A percentile compares a stretch with the other conserved stretches of the same genome.
These are phyloP conservation scores for Myripristis murdjan DNA, from an alignment of 2,797 vertebrate genomes.

Conservation along the genomic window DNA sequence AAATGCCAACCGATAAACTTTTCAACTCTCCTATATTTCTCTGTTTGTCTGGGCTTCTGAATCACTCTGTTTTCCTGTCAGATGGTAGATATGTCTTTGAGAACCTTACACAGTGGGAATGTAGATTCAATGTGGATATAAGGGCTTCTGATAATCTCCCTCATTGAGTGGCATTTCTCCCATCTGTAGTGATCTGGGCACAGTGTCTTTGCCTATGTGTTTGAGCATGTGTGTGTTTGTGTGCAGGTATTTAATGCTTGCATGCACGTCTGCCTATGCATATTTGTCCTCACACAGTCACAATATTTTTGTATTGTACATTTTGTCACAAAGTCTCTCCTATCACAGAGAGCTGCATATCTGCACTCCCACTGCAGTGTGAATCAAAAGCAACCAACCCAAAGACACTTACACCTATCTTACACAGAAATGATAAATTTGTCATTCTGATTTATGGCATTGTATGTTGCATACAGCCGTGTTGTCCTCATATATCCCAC, in stretches of 20 bases:
- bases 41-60: slow-evolving; percentile 1
- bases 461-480: not conserved
- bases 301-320: slow-evolving; percentile 22
- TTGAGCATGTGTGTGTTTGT: not conserved
- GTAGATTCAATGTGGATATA: slow-evolving; percentile 29
- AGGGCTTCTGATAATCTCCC: slow-evolving; percentile 41
- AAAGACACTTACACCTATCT: not conserved
- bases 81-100: slow-evolving; percentile 29
- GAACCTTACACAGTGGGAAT: slow-evolving; percentile 14
- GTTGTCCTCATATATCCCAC: not conserved
- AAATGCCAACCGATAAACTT: slow-evolving; percentile 36
- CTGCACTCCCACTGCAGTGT: slow-evolving; percentile 1
- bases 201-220: not conserved
- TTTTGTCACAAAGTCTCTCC: slow-evolving; percentile 14
- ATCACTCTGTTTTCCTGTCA: slow-evolving; percentile 22
- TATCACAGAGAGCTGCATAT: not conserved
- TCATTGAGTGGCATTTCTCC: slow-evolving; percentile 25
- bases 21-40: slow-evolving; percentile 35
- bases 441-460: not conserved
- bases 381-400: not conserved
- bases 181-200: slow-evolving; percentile 25
- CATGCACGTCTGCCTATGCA: slow-evolving; percentile 16
- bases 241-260: not conserved
- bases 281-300: slow-evolving; percentile 5
- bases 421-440: not conserved